Evolutionary conservation across 2,888 invertebrate species (phyloP).

Genomic region (Drosophila rubida): DNA sequence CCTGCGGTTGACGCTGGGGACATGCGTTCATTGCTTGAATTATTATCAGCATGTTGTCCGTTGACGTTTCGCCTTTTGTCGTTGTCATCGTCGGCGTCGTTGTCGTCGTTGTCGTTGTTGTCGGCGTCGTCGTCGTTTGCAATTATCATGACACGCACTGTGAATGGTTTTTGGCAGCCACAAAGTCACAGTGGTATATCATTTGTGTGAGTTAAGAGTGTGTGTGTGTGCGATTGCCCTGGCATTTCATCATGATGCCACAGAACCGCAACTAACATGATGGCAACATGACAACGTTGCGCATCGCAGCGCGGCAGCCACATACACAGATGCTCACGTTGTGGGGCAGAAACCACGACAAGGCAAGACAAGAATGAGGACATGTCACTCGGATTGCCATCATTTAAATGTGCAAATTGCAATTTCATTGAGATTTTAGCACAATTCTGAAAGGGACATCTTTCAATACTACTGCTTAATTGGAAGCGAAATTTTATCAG

Average conservation of each 20-base stretch:
- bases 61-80: slow-evolving; percentile 44
- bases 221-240: slow-evolving; percentile 50
- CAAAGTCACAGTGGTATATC: slow-evolving; percentile 65
- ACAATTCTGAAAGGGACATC: slow-evolving; percentile 4
- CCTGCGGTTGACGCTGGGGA: slow-evolving; percentile 34
- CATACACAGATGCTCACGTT: slow-evolving; percentile 44
- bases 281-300: slow-evolving; percentile 57
- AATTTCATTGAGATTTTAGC: slow-evolving; percentile 57
- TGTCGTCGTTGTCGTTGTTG: slow-evolving; percentile 25
- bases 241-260: slow-evolving; percentile 72
- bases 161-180: slow-evolving; percentile 53
- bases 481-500: not conserved
- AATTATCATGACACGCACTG: slow-evolving; percentile 74
- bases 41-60: slow-evolving; percentile 75
- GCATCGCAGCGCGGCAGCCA: slow-evolving; percentile 38
- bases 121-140: slow-evolving; percentile 52
- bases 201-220: slow-evolving; percentile 33
- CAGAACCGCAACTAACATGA: slow-evolving; percentile 76
- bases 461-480: slow-evolving; percentile 18
- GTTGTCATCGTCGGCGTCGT: slow-evolving; percentile 18
- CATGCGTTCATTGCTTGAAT: slow-evolving; percentile 66
- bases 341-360: slow-evolving; percentile 52
- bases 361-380: slow-evolving; percentile 37
- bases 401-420: slow-evolving; percentile 55
- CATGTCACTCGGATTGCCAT: slow-evolving; percentile 17